These are phyloP conservation scores for Lepus townsendii DNA, from an alignment of 2,797 vertebrate genomes.

Conservation along the genomic window DNA sequence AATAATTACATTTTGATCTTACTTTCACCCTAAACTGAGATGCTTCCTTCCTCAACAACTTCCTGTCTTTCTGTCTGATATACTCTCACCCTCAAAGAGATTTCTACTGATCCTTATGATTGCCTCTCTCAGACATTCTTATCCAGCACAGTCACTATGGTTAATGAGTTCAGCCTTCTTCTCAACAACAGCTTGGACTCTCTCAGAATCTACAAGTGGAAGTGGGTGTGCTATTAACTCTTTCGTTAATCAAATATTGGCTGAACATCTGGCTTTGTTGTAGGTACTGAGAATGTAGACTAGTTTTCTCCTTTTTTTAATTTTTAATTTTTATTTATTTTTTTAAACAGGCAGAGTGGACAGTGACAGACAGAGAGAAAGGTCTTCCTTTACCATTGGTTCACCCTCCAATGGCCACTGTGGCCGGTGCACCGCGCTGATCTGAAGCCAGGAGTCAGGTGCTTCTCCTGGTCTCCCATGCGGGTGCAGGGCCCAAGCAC, in stretches of 20 bases:
- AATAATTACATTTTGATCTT: slow-evolving; percentile 36
- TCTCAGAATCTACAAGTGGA: neutral
- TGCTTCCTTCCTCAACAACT: neutral
- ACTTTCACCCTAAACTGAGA: neutral
- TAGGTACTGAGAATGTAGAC: neutral
- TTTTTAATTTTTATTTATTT: neutral
- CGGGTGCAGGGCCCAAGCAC: too few relatives aligned
- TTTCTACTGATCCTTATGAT: neutral
- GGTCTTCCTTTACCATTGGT: too few relatives aligned
- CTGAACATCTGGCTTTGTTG: neutral
- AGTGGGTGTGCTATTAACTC: neutral
- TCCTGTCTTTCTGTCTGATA: neutral
- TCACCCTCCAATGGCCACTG: too few relatives aligned
- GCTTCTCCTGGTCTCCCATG: too few relatives aligned
- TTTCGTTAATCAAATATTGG: slow-evolving; percentile 28
- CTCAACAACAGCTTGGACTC: neutral
- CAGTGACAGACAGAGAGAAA: too few relatives aligned
- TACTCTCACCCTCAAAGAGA: neutral
- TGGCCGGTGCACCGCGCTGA: too few relatives aligned
- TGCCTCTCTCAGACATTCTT: neutral
- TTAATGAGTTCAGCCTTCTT: slow-evolving; percentile 32
- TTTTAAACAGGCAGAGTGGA: too few relatives aligned
- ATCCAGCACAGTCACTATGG: neutral
- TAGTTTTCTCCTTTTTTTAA: neutral
- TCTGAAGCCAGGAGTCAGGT: too few relatives aligned